These are phyloP conservation scores for Diplogasteroides magnus DNA, from an alignment of 1,140 invertebrate genomes.

Conservation along the genomic window DNA sequence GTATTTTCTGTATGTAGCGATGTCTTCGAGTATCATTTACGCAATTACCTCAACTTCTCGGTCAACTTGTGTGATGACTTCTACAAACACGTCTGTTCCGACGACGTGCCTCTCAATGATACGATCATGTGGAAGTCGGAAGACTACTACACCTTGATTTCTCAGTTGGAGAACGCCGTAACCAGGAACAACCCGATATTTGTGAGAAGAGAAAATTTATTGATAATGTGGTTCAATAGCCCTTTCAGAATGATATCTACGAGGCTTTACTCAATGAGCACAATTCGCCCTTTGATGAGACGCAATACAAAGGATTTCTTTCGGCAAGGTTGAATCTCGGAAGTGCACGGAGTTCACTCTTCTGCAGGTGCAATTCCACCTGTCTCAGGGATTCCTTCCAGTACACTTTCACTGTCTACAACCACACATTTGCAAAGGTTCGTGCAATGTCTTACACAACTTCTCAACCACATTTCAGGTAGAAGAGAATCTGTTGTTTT, in stretches of 20 bases:
- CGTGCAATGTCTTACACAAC: too few relatives aligned
- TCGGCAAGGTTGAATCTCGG: too few relatives aligned
- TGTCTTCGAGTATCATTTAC: background rate
- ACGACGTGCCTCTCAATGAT: background rate
- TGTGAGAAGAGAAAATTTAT: background rate
- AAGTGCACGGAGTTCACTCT: too few relatives aligned
- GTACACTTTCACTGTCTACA: too few relatives aligned
- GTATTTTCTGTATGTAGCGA: too few relatives aligned
- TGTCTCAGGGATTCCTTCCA: too few relatives aligned
- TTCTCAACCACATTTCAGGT: too few relatives aligned
- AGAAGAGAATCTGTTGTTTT: background rate
- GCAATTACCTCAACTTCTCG: background rate
- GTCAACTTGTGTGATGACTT: background rate
- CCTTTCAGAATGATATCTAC: background rate
- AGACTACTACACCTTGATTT: background rate
- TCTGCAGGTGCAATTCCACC: too few relatives aligned
- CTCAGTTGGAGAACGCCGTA: background rate
- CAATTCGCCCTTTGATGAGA: background rate
- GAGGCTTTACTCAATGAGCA: background rate
- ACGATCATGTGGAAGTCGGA: background rate
- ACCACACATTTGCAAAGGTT: too few relatives aligned
- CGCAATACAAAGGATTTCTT: too few relatives aligned
- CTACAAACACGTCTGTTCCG: background rate
- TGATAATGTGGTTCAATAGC: background rate
- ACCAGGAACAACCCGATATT: background rate